A percentile compares a stretch with the other conserved stretches of the same genome.
Evolutionary conservation across 2,888 invertebrate species (phyloP).

Genomic region (Metalampra italica): DNA sequence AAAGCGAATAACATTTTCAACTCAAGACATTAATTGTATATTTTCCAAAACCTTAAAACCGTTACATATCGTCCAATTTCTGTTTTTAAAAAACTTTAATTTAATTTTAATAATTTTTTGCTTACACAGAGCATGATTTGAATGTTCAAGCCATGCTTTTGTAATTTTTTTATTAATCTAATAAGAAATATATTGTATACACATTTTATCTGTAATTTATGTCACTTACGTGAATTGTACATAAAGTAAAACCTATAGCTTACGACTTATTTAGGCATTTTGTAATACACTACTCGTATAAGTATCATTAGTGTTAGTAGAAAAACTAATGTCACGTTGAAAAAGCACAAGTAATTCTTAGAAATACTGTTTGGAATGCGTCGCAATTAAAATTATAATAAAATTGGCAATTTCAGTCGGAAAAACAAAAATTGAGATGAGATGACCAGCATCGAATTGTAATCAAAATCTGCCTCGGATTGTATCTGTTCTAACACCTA

Average conservation of each 20-base stretch:
- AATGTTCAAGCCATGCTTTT: too few relatives aligned
- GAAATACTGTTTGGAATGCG: slow-evolving; percentile 75
- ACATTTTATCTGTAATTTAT: background rate
- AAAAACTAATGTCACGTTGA: slow-evolving; percentile 28
- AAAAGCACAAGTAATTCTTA: slow-evolving; percentile 48
- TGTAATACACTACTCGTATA: slow-evolving; percentile 32
- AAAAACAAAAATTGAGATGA: slow-evolving; percentile 29
- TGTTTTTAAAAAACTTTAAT: too few relatives aligned
- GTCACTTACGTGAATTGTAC: too few relatives aligned
- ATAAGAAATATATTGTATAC: too few relatives aligned
- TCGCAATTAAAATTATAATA: slow-evolving; percentile 43
- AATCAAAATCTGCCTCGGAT: slow-evolving; percentile 37
- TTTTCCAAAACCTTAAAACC: too few relatives aligned
- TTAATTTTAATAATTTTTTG: too few relatives aligned
- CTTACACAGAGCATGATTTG: too few relatives aligned
- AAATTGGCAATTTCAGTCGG: slow-evolving; percentile 50
- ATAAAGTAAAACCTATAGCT: slow-evolving; percentile 2
- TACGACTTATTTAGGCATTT: slow-evolving; percentile 34
- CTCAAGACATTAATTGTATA: background rate
- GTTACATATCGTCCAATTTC: too few relatives aligned
- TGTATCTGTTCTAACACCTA: slow-evolving; percentile 43
- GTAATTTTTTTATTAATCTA: too few relatives aligned
- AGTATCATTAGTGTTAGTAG: slow-evolving; percentile 26
- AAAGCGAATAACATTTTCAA: slow-evolving; percentile 22
- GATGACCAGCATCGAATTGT: slow-evolving; percentile 66